A percentile compares a stretch with the other conserved stretches of the same genome.
Conservation (phyloP, 2,888 invertebrate genomes). For the Rhamnusium bicolor region DNA sequence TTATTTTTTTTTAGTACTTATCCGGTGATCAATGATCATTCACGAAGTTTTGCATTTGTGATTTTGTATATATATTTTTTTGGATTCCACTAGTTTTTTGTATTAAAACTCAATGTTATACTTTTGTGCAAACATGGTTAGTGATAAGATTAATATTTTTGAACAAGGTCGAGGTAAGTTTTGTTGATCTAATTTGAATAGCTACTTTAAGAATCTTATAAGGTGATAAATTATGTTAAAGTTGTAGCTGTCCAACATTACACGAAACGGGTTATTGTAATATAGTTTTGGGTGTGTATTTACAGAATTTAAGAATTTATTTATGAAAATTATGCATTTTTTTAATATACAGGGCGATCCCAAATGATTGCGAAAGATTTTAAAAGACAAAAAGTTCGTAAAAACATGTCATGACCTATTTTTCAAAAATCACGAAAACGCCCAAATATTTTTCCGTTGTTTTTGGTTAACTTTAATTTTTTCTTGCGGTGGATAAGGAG, state of each 20-base stretch:
- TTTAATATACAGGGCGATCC: too few species aligned
- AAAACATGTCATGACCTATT: too few species aligned
- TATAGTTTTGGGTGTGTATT: neutral
- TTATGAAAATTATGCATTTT: neutral
- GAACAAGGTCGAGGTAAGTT: conserved; percentile 15
- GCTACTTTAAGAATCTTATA: neutral
- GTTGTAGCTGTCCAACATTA: neutral
- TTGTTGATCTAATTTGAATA: neutral
- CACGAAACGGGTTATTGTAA: neutral
- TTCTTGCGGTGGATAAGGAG: too few species aligned
- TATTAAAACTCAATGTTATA: neutral
- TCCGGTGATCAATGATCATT: neutral
- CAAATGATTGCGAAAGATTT: too few species aligned
- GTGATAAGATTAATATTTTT: conserved; percentile 18
- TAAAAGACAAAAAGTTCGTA: too few species aligned
- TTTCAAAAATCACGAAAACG: too few species aligned
- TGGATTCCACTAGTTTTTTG: neutral
- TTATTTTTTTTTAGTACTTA: neutral
- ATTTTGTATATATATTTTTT: neutral
- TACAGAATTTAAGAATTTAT: too few species aligned
- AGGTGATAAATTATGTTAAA: neutral
- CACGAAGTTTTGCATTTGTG: neutral
- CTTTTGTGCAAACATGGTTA: conserved; percentile 10
- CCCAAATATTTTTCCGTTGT: too few species aligned
- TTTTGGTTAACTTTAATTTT: too few species aligned